A percentile compares a stretch with the other conserved stretches of the same genome.
These are phyloP conservation scores for Panonychus citri DNA, from an alignment of 1,140 invertebrate genomes.

Conservation along the genomic window DNA sequence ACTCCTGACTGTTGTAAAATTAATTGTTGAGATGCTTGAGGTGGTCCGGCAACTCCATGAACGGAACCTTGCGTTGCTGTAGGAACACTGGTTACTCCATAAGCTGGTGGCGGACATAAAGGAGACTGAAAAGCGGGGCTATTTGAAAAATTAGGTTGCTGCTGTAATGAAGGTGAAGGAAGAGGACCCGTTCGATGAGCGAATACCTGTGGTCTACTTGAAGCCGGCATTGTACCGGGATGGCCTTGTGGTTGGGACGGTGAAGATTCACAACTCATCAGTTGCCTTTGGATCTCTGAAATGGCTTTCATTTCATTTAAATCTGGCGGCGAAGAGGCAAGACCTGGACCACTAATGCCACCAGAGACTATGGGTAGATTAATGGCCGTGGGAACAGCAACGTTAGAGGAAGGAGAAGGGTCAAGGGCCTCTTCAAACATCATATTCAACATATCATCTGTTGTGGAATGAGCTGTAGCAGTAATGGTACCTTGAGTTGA, in stretches of 20 bases:
- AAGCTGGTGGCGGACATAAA: slow-evolving; percentile 2
- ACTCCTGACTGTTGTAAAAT: neutral
- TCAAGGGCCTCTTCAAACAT: slow-evolving; percentile 9
- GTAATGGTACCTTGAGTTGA: neutral
- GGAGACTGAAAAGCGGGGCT: neutral
- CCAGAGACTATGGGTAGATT: neutral
- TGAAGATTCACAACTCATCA: slow-evolving; percentile 56
- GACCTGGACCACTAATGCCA: neutral
- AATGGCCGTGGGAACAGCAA: neutral
- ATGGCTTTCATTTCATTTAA: slow-evolving; percentile 57
- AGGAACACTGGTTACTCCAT: neutral
- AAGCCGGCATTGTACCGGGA: neutral
- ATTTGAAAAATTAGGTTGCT: neutral
- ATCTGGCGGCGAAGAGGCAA: slow-evolving; percentile 16
- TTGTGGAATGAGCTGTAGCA: neutral
- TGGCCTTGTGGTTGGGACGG: slow-evolving; percentile 3
- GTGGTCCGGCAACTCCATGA: neutral
- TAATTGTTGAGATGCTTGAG: neutral
- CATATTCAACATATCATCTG: slow-evolving; percentile 5
- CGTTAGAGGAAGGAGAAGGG: neutral
- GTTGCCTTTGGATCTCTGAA: slow-evolving; percentile 60
- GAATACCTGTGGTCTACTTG: neutral
- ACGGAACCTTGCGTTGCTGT: neutral
- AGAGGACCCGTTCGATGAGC: neutral
- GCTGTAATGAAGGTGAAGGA: neutral